Evolutionary conservation across 2,888 invertebrate genomes (phyloP).

Genomic region (Amphimallon solstitiale): DNA sequence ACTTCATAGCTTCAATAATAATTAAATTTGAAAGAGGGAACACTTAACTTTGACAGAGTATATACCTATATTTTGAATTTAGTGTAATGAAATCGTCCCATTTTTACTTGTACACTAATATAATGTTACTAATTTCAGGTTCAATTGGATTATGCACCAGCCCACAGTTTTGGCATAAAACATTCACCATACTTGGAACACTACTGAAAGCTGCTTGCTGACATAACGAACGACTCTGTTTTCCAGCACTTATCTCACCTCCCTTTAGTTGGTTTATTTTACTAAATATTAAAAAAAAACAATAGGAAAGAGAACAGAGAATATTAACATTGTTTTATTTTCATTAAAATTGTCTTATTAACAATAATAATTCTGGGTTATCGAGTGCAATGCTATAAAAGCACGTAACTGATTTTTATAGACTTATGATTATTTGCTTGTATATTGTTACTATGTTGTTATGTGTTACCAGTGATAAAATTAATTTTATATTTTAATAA

Average conservation of each 20-base stretch:
- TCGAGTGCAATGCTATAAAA: neutral
- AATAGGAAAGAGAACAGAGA: conserved; percentile 28
- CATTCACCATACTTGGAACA: conserved; percentile 79
- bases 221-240: conserved; percentile 37
- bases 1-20: no score
- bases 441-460: conserved; percentile 19
- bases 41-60: no score
- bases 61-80: no score
- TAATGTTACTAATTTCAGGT: no score
- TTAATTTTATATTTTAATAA: neutral
- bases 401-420: neutral
- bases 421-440: conserved; percentile 12
- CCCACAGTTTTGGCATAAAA: conserved; percentile 86
- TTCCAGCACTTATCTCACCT: neutral
- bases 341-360: conserved; percentile 23
- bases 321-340: conserved; percentile 21
- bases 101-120: no score
- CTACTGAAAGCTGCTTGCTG: conserved; percentile 52
- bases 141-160: conserved; percentile 71
- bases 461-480: neutral
- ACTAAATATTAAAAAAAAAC: neutral
- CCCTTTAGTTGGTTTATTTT: conserved; percentile 8
- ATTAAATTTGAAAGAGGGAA: no score
- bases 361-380: conserved; percentile 7
- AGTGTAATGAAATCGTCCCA: no score